Evolutionary conservation across 2,888 invertebrate species (phyloP), one percentile per base, ranked within the genome.

Genomic region (Acrobasis suavella): DNA sequence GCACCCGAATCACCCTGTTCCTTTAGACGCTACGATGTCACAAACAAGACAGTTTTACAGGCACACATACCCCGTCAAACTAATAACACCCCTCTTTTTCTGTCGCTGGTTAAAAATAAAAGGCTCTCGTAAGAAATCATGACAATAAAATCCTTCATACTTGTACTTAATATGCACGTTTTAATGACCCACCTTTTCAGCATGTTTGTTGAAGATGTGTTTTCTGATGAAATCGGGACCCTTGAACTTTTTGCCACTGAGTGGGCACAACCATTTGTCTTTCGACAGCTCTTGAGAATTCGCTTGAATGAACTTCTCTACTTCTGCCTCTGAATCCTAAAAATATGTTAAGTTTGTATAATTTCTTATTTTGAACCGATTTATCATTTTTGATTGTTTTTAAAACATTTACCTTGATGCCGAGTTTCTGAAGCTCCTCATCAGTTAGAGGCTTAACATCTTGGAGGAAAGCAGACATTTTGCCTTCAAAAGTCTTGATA

Each of bases 211-310:
- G 81, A 98, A 97, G 69, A 99, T 98, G 84, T 99, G 99, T 83
- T 99, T 99, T 66, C 98, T 95, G 39, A 99, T 98, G 87, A 99
- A 99, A 84, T 99, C 99, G 0, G 99, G 99, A 0, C 99, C 96
- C 85, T 99, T 99, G 90, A 99, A 99, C 85, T 99, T 99, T 86
- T 99, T 99, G 0, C 99, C 99, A 62, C 98, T 99, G 9, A 99
- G 91, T 0, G 99, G 99, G 87, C 99, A 99, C 70, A 99, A 87
- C 99, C 99, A 99, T 78, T 99, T 99, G 83, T 99, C 99, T 82
- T 98, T 98, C 0, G 97, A 97, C 69, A 99, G 82, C 87, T 99
- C 99, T 79, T 99, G 97, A 0, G 98, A 98, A 83, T 99, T 99
- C 0, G 98, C 96, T 76, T 96, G 95, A 15, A 99, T 96, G 84